Percentiles rank a stretch among this genome's conserved stretches.
These are phyloP conservation scores for Sphaerophoria taeniata DNA, from an alignment of 2,888 invertebrate species.

Conservation along the genomic window DNA sequence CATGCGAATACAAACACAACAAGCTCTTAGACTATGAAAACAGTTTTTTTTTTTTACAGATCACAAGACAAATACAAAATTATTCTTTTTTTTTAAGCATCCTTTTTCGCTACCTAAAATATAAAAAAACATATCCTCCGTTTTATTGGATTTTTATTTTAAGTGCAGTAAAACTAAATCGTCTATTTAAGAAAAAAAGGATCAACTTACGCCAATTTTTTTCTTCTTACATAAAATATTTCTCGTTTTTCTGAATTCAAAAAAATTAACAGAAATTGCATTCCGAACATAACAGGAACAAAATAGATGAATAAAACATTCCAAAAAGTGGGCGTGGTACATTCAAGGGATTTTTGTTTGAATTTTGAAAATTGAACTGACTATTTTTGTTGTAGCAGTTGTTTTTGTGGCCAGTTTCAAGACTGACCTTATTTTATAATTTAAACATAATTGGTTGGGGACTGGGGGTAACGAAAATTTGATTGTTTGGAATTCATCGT, in stretches of 20 bases:
- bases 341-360: slow-evolving; percentile 27
- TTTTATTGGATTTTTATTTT: slow-evolving; percentile 60
- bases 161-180: not conserved
- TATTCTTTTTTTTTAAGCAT: not conserved
- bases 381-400: slow-evolving; percentile 70
- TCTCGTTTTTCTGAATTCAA: slow-evolving; percentile 68
- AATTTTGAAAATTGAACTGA: slow-evolving; percentile 9
- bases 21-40: slow-evolving; percentile 42
- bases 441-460: not conserved
- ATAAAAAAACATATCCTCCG: slow-evolving; percentile 39
- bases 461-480: slow-evolving; percentile 7
- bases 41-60: slow-evolving; percentile 17
- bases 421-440: slow-evolving; percentile 1
- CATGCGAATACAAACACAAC: slow-evolving; percentile 43
- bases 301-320: slow-evolving; percentile 19
- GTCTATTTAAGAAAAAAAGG: slow-evolving; percentile 21
- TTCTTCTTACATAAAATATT: slow-evolving; percentile 24
- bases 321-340: slow-evolving; percentile 23
- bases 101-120: slow-evolving; percentile 3
- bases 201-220: slow-evolving; percentile 55
- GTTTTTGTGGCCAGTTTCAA: not conserved
- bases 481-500: slow-evolving; percentile 53
- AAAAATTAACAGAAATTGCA: slow-evolving; percentile 55
- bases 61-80: slow-evolving; percentile 21
- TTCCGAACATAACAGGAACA: slow-evolving; percentile 54